Evolutionary conservation across 2,113 vertebrate species (phyloP).

Genomic region (Osmerus mordax): DNA sequence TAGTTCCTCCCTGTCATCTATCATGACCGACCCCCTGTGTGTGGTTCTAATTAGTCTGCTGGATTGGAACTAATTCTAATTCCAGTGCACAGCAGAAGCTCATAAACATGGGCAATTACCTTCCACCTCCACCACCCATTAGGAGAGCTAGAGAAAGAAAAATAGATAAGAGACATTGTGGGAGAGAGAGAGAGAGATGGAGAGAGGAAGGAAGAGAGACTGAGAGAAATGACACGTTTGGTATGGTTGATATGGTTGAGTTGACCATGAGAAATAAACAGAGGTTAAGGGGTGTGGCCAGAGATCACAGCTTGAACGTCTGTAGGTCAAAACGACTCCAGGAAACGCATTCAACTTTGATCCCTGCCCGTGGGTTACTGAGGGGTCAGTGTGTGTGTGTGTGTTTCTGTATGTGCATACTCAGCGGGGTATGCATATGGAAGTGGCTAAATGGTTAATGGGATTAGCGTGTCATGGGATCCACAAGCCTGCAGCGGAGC

Average conservation of each 20-base stretch:
- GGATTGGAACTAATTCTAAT: constrained; percentile 51
- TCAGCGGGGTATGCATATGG: constrained; percentile 27
- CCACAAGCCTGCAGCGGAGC: constrained; percentile 17
- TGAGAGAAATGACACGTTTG: too few species aligned
- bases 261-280: too few species aligned
- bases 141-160: not conserved
- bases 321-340: not conserved
- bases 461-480: constrained; percentile 70
- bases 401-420: not conserved
- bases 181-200: not conserved
- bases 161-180: not conserved
- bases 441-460: constrained; percentile 63
- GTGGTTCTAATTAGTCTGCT: constrained; percentile 50
- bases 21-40: constrained; percentile 35
- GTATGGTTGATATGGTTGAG: too few species aligned
- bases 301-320: not conserved
- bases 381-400: constrained; percentile 2
- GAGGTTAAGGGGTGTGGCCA: not conserved
- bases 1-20: constrained; percentile 43
- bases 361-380: not conserved
- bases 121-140: constrained; percentile 33
- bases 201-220: too few species aligned
- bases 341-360: not conserved
- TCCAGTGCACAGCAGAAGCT: constrained; percentile 37
- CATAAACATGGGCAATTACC: constrained; percentile 52